These are phyloP conservation scores for Tylochromis polylepis DNA, from an alignment of 2,113 vertebrate genomes.

Conservation along the genomic window DNA sequence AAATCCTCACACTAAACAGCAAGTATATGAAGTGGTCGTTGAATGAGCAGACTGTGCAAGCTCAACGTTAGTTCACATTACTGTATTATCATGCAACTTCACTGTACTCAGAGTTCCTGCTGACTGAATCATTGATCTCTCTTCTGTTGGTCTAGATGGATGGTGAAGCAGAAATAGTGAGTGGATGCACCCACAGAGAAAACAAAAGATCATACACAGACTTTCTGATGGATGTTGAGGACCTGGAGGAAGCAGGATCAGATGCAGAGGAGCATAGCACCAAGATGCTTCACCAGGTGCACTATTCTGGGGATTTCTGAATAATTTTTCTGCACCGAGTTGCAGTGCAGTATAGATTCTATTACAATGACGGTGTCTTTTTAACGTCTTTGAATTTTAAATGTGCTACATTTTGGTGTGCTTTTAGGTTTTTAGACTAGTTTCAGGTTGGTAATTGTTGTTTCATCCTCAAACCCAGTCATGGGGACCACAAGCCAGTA, in stretches of 20 bases:
- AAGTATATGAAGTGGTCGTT: neutral
- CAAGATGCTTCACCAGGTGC: conserved; percentile 66
- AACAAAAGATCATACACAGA: conserved; percentile 78
- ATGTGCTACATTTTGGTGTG: neutral
- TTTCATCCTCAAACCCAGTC: neutral
- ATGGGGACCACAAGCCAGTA: too few species aligned
- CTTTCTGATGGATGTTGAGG: conserved; percentile 76
- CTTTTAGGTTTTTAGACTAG: neutral
- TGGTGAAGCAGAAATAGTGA: conserved; percentile 66
- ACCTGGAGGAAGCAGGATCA: conserved; percentile 70
- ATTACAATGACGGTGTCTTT: neutral
- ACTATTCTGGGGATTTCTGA: neutral
- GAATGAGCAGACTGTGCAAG: neutral
- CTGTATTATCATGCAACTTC: neutral
- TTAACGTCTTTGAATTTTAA: neutral
- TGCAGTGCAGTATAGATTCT: neutral
- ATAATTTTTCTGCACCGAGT: neutral
- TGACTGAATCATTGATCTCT: neutral
- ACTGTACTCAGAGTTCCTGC: neutral
- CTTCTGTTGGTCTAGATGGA: conserved; percentile 12
- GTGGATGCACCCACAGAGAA: conserved; percentile 76
- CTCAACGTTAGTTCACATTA: neutral
- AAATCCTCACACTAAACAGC: neutral
- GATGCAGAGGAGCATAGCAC: conserved; percentile 70
- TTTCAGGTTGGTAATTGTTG: neutral